Evolutionary conservation across 2,113 vertebrate species (phyloP), one percentile per base, ranked within the genome.

Genomic region (Cacatua alba): DNA sequence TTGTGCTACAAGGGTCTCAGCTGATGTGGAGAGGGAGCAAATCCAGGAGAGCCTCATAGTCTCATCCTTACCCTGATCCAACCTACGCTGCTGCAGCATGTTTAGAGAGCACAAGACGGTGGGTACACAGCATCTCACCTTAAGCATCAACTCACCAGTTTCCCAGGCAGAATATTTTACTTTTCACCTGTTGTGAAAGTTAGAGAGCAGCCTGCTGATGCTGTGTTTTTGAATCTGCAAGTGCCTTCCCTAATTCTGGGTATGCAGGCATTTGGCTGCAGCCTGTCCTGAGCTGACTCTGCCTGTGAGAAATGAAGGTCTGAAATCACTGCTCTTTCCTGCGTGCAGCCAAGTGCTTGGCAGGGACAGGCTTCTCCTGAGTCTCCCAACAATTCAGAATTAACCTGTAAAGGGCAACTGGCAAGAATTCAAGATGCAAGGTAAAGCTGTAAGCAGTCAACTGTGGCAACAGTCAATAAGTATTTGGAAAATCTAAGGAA

Each of bases 131-230:
- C 20, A n/a, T 39, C 31, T 55, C 46, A n/a, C 13, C 26, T 31
- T 33, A 63, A 46, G 7, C 25, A 69, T 10, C 26, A 20, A 16
- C 25, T 77, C 9, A 1, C 9, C 1, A 0, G 9, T 3, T 78
- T 95, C 23, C 29, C 33, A 75, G 72, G 64, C 39, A 88, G 44
- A 91, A 13, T 13, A 23, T 46, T 74, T 86, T 69, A 31, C 48
- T 48, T 88, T 81, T 81, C 26, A n/a, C 68, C 43, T 94, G 33
- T 43, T 59, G 39, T 15, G 24, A 63, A 78, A 24, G 28, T 17
- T 63, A 65, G 67, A 84, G 37, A 71, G 48, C 23, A 88, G 64
- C 57, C 62, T 39, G 55, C 41, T 90, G 82, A 19, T 46, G 29
- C 51, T 59, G 8, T 26, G 4, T 29, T 88, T 81, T 41, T 44